Base-by-base conservation (phyloP, 2,888 invertebrate genomes). In the Deilephila elpenor region DNA sequence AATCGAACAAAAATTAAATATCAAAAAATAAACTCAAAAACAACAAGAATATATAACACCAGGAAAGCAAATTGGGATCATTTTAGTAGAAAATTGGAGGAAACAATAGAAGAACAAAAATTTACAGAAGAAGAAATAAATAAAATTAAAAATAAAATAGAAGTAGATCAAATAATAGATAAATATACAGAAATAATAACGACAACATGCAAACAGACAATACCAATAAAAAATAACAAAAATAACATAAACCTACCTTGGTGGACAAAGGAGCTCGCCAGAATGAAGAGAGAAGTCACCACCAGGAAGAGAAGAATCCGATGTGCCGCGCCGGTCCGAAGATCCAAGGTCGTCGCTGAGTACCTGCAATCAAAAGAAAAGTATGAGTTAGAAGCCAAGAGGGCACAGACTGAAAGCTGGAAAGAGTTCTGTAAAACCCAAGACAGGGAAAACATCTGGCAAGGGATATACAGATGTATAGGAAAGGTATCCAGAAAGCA, bases 391-490 rank as follows among this genome's bases (percentile, higher is more conserved):
- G 37, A 37, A 37, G 37, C 37, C 37, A 37, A 37, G 37, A 37
- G 37, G 37, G 37, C 53, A 1, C 62, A 75, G 56, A 72, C 19
- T 5, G 53, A 32, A 0, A 75, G 75, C 62, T 78, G 77, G 77
- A 77, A 76, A 59, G 73, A 71, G 19, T 79, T 77, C 62, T 78
- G 77, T 37, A 20, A 19, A 20, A 75, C 62, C 56, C 78, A 77
- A 34, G 74, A 76, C 0, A 67, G 61, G 29, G 79, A 80, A 29
- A 60, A 73, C 2, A 25, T 76, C 14, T 78, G 78, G 80, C 77
- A 80, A 11, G 78, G 76, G 2, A 37, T 37, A 7, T 37, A 37
- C 8, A 37, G 73, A 25, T 25, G 25, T 1, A 25, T 25, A 25
- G 25, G 25, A 25, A 25, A 25, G 25, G 25, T 25, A 25, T 29